A percentile compares a stretch with the other conserved stretches of the same genome.
Conservation (phyloP, 2,888 invertebrate species). For the Pseudococcus viburni region DNA sequence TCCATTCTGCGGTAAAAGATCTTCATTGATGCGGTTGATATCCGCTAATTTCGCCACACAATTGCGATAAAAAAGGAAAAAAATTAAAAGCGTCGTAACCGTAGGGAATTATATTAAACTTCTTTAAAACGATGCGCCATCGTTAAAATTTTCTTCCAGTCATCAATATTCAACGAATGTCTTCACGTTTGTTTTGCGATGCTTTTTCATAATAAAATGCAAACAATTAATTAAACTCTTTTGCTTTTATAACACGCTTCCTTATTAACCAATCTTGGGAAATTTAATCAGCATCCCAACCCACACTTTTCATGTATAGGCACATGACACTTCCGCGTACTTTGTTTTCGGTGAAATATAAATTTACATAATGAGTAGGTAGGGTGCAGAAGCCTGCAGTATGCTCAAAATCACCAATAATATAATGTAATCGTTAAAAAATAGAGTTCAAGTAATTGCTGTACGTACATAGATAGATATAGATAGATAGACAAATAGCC, state of each 20-base stretch:
- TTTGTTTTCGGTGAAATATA: too few relatives aligned
- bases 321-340: too few relatives aligned
- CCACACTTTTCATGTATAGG: not conserved
- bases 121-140: not conserved
- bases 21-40: not conserved
- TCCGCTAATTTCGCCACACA: not conserved
- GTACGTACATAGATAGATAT: too few relatives aligned
- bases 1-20: slow-evolving; percentile 1
- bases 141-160: not conserved
- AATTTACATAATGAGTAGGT: too few relatives aligned
- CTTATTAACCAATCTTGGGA: not conserved
- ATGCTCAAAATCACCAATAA: too few relatives aligned
- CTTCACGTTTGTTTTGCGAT: not conserved
- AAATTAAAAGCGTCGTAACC: not conserved
- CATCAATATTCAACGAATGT: slow-evolving; percentile 25
- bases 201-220: not conserved
- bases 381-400: too few relatives aligned
- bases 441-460: too few relatives aligned
- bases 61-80: not conserved
- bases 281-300: not conserved
- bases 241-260: not conserved
- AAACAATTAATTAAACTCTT: slow-evolving; percentile 14
- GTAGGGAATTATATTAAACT: not conserved
- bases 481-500: too few relatives aligned
- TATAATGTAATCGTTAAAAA: too few relatives aligned